Evolutionary conservation across 2,113 vertebrate species (phyloP).

Genomic region (Gymnorhina tibicen): DNA sequence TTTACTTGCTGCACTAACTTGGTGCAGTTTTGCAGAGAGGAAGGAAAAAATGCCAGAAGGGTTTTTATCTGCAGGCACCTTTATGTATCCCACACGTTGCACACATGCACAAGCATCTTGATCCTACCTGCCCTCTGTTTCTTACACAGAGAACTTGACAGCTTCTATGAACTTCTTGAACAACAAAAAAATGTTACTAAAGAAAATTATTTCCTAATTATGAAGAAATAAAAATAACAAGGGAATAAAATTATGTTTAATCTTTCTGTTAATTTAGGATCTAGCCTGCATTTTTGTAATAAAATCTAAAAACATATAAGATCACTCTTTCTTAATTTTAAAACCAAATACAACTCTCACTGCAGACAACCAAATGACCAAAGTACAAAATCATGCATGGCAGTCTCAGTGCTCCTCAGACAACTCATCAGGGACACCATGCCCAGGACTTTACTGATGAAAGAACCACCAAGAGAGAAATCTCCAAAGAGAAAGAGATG

Average conservation of each 20-base stretch:
- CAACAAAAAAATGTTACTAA: not conserved
- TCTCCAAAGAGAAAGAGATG: not conserved
- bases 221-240: not conserved
- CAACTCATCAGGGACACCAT: not conserved
- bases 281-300: not conserved
- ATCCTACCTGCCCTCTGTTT: not conserved
- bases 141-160: not conserved
- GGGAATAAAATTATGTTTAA: not conserved
- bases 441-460: not conserved
- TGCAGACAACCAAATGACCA: not conserved
- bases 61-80: not conserved
- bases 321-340: not conserved
- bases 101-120: accelerated
- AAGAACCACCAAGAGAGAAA: not conserved
- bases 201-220: not conserved
- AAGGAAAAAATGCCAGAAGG: not conserved
- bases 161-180: not conserved
- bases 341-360: not conserved
- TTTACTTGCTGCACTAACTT: not conserved
- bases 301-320: not conserved
- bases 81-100: accelerated
- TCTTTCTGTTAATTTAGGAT: not conserved
- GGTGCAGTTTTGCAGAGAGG: not conserved
- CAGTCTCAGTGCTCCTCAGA: not conserved
- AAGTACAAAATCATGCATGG: not conserved